Evolutionary conservation across 2,888 invertebrate genomes (phyloP), one percentile per base, ranked within the genome.

Genomic region (Abscondita cerata): DNA sequence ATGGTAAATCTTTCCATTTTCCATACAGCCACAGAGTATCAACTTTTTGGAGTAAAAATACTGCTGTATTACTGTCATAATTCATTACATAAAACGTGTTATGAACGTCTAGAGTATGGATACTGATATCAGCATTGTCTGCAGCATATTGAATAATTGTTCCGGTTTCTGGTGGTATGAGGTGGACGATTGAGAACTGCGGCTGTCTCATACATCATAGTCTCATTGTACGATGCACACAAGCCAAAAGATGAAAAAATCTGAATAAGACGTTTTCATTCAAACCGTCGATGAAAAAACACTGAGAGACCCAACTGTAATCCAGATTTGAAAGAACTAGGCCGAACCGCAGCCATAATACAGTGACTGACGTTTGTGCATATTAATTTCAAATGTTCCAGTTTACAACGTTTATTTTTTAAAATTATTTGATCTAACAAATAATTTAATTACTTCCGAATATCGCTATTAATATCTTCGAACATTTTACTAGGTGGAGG

Each of bases 391-490:
- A n/a, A n/a, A n/a, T n/a, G n/a, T n/a, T 31, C 31, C 31, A 31
- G 31, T 31, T 31, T 31, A 31, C 9, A 31, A 31, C 31, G 31
- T 31, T 31, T 31, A 31, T 31, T 31, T 31, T 31, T 31, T 9
- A 31, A 6, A 31, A 31, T 31, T 31, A 31, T 31, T 31, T 31
- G 31, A 5, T 31, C 9, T 31, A 31, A 31, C 31, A 31, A 31
- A 31, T 31, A 31, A 31, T 31, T 31, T 31, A 31, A 31, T 31
- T 4, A 31, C 12, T 38, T 12, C 38, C n/a, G 38, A 31, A 38
- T 38, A 38, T 38, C 38, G 38, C 38, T 38, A 38, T 38, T 38
- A 12, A n/a, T 38, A 38, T 38, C n/a, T 38, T 38, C 38, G 38
- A 38, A 38, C 38, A 8, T 38, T 31, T 38, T 8, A 12, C 38